Evolutionary conservation across 1,140 invertebrate species (phyloP).

Genomic region (Scaptomyza pallida): DNA sequence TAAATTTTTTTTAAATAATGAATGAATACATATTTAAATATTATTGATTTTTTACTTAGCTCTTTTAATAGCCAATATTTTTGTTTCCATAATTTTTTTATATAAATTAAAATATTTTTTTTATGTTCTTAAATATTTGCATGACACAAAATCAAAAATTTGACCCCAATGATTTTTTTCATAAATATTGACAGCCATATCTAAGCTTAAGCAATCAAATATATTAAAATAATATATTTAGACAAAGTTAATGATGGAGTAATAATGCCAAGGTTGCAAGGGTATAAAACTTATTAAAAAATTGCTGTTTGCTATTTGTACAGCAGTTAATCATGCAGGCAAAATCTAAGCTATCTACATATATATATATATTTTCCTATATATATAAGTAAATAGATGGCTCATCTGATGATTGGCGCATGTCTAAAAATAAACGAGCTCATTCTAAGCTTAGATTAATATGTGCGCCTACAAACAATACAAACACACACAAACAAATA

Average conservation of each 20-base stretch:
- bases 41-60: too few relatives aligned
- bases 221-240: background rate
- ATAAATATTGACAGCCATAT: background rate
- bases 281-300: constrained; percentile 23
- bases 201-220: background rate
- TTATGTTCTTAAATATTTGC: too few relatives aligned
- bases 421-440: constrained; percentile 70
- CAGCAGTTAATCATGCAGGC: constrained; percentile 70
- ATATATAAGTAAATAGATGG: constrained; percentile 6
- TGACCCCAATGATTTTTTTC: background rate
- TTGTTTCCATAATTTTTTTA: too few relatives aligned
- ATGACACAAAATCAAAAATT: background rate
- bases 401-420: constrained; percentile 44
- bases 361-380: constrained; percentile 4
- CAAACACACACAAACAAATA: background rate
- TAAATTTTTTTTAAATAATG: background rate
- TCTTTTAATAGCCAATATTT: too few relatives aligned
- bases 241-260: constrained; percentile 10
- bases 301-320: constrained; percentile 21
- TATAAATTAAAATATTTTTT: background rate
- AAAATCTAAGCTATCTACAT: constrained; percentile 1
- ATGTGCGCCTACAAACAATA: constrained; percentile 37
- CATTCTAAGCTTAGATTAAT: constrained; percentile 52
- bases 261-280: constrained; percentile 15
- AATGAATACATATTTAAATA: too few relatives aligned